phyloP scores from a whole-genome alignment of 2,797 vertebrate genomes.

The Arnoldichthys spilopterus region DNA sequence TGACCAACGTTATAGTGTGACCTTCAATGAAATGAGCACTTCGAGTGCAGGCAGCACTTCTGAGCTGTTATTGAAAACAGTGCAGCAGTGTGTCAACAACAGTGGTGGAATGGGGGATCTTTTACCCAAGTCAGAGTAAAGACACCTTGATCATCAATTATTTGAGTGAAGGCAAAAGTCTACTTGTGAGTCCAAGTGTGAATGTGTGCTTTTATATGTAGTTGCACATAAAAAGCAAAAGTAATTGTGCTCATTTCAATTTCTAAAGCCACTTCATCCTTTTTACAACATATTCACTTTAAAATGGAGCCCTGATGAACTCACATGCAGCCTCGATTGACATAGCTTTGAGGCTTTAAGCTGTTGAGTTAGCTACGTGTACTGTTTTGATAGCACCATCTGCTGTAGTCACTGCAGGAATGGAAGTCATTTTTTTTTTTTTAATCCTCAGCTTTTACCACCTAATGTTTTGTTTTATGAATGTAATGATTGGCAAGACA shows the following conservation, averaged over 20 bases:
- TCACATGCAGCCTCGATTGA: slow-evolving; percentile 1
- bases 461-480: not conserved
- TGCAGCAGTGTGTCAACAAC: slow-evolving; percentile 13
- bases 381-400: slow-evolving; percentile 10
- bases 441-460: not conserved
- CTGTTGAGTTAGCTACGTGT: not conserved
- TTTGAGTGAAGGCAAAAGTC: slow-evolving; percentile 19
- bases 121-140: slow-evolving; percentile 1
- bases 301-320: slow-evolving; percentile 2
- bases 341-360: not conserved
- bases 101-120: not conserved
- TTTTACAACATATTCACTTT: slow-evolving; percentile 5
- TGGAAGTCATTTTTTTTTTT: not conserved
- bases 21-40: slow-evolving; percentile 44
- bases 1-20: slow-evolving; percentile 26
- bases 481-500: not conserved
- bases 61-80: slow-evolving; percentile 32
- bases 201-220: slow-evolving; percentile 1
- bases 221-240: not conserved
- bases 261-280: slow-evolving; percentile 2
- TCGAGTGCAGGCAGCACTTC: not conserved
- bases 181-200: not conserved
- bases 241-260: slow-evolving; percentile 29
- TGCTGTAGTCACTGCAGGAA: slow-evolving; percentile 1
- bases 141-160: slow-evolving; percentile 3